Base-by-base conservation (phyloP, 2,113 vertebrate genomes). In the Corythoichthys haematopterus region DNA sequence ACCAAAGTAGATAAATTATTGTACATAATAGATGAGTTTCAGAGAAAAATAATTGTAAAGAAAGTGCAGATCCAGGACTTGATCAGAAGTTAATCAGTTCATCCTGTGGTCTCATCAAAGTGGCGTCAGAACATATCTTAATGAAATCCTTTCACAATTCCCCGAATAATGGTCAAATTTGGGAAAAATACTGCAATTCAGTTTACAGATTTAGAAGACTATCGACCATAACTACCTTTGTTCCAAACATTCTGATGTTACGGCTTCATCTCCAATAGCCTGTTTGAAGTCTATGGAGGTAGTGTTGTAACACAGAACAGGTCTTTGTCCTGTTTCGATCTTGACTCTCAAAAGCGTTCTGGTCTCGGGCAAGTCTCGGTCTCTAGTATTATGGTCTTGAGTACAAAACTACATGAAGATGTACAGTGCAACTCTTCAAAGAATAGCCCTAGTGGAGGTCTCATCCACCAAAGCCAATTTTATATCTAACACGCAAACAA, bases 401-500 rank as follows among this genome's bases (percentile, higher is more conserved):
- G 20, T n/a, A 53, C 7, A 20, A 28, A 36, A 33, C 33, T 53
- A 2, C 14, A 58, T 58, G 56, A 58, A 60, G 15, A 16, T 40
- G 37, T n/a, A 10, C 4, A 38, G 14, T 7, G 14, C 7, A 37
- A 59, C 14, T 2, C 13, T 10, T 14, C 5, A 40, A 58, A 58
- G 35, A 83, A 73, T 45, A 73, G 76, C 79, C 56, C 72, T 72
- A 72, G 77, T 77, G 40, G 80, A 35, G 82, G 80, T 84, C 81
- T 71, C 80, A 89, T 85, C 85, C 72, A 84, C 81, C 68, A 38
- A 70, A 58, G 71, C 80, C 80, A 79, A 80, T 86, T 85, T 84
- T 72, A 83, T 89, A 91, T 92, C 84, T 90, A 89, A 89, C 79
- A 66, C 64, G 16, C 83, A 85, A 89, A 85, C 77, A 85, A 87